Evolutionary conservation across 2,113 vertebrate species (phyloP), one percentile per base, ranked within the genome.

Genomic region (Penelope pileata): DNA sequence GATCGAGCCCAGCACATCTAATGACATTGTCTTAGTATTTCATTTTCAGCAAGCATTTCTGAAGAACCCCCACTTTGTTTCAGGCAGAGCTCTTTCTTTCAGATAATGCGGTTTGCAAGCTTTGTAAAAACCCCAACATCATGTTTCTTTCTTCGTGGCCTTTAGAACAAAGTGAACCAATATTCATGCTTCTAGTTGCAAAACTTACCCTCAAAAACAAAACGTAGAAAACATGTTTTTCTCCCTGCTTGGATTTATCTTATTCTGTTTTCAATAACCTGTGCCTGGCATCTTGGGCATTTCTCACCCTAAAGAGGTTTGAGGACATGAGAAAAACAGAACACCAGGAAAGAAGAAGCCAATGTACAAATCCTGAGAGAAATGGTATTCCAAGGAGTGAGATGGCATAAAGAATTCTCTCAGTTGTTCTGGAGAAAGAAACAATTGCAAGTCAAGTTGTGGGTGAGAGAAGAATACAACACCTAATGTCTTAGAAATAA

Each of bases 241-340:
- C 59, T 77, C 60, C 24, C 36, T 80, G 54, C 36, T 90, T 90
- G 16, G n/a, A 59, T 92, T 80, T 90, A 43, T 87, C 86, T 91
- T 66, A 13, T 66, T 90, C 63, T 94, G 63, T 91, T 91, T 93
- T 67, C 79, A 90, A 63, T 90, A 92, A 80, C 74, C 68, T 93
- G 63, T 69, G 67, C 50, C 59, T 83, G 78, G 58, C 17, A 50
- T 88, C 42, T 87, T 89, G 91, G 53, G 54, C 59, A 63, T 93
- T 95, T 80, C n/a, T 82, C 79, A 80, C 38, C 59, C 32, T 40
- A 26, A 63, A 91, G 74, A 93, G 59, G 24, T 83, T 7, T 42
- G 29, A 62, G 58, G 45, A 64, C 30, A 27, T 47, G n/a, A 53
- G 64, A 89, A 91, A 70, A 32, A 0, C 45, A 69, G 29, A 48